Evolutionary conservation across 1,140 invertebrate genomes (phyloP).

Genomic region (Notospermus geniculatus): DNA sequence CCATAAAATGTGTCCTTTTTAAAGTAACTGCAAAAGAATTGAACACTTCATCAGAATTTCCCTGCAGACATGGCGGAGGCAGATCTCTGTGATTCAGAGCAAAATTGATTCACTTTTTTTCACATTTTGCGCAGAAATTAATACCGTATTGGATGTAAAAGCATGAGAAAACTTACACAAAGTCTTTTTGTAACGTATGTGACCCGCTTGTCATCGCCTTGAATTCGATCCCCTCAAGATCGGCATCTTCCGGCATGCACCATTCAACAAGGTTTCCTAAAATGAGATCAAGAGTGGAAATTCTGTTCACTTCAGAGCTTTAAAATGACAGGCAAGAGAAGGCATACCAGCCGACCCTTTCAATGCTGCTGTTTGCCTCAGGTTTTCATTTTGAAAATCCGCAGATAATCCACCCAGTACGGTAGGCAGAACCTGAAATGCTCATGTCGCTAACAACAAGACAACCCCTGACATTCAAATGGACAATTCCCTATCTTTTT

Average conservation of each 20-base stretch:
- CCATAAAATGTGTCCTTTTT: constrained; percentile 54
- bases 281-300: constrained; percentile 7
- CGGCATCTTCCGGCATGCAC: constrained; percentile 55
- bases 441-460: no score
- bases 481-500: no score
- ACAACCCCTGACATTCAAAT: no score
- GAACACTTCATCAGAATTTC: constrained; percentile 1
- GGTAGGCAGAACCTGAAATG: background rate
- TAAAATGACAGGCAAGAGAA: background rate
- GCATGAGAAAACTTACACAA: constrained; percentile 53
- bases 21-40: constrained; percentile 52
- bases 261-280: constrained; percentile 58
- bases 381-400: background rate
- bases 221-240: constrained; percentile 58
- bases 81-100: background rate
- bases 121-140: no score
- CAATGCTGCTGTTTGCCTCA: background rate
- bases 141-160: no score
- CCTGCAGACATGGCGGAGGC: background rate
- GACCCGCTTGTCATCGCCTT: constrained; percentile 59
- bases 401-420: background rate
- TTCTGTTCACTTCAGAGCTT: background rate
- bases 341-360: background rate
- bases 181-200: constrained; percentile 54
- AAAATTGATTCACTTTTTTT: background rate